phyloP scores from a whole-genome alignment of 2,888 invertebrate species.

The Cantharis flavilabris region DNA sequence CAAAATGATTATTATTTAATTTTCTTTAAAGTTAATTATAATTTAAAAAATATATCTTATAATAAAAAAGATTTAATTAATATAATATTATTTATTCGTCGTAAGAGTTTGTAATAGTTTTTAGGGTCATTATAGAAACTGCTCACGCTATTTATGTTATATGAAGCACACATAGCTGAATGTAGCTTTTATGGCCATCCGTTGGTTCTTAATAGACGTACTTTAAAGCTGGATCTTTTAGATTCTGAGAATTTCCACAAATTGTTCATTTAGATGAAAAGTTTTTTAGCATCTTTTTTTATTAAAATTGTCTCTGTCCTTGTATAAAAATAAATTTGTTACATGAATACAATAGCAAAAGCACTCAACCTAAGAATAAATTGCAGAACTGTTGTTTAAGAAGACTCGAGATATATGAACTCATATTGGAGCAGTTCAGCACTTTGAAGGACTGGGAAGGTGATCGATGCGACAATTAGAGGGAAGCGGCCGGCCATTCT shows the following conservation, averaged over 20 bases:
- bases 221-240: neutral
- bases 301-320: neutral
- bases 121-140: neutral
- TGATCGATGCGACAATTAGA: slow-evolving; percentile 51
- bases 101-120: neutral
- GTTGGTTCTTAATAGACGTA: slow-evolving; percentile 1
- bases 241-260: neutral
- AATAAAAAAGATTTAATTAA: neutral
- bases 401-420: slow-evolving; percentile 43
- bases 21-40: no score
- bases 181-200: neutral
- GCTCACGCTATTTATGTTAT: neutral
- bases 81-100: neutral
- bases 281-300: neutral
- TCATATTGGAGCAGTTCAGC: slow-evolving; percentile 42
- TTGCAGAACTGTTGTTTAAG: slow-evolving; percentile 30
- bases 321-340: neutral
- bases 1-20: no score
- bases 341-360: slow-evolving; percentile 17
- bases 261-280: slow-evolving; percentile 3
- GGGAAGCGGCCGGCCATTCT: slow-evolving; percentile 43
- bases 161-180: neutral
- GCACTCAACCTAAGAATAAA: slow-evolving; percentile 26
- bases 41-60: no score
- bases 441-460: slow-evolving; percentile 34